Base-by-base conservation (phyloP, 2,113 vertebrate species). In the Tachysurus vachellii region DNA sequence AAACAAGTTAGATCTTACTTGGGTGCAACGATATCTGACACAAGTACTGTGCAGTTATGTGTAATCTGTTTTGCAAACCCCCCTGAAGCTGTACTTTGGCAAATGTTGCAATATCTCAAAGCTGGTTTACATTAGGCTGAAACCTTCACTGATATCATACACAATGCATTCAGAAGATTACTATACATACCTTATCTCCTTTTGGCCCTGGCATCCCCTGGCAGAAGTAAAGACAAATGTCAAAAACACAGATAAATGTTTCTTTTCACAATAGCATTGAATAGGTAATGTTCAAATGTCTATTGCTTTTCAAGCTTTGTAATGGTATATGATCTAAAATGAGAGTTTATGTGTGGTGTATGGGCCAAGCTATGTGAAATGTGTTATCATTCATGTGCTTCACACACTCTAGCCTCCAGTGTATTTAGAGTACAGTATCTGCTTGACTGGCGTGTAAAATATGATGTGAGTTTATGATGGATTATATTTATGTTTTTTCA, bases 191-290 rank as follows among this genome's bases (percentile, higher is more conserved):
- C 95, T 97, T 97, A 88, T 97, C 95, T 42, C 96, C 96, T 93
- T 97, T 96, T n/a, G 93, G 94, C 92, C 96, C 96, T 76, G 94
- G 94, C 88, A 94, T 92, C 89, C 96, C 96, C 96, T 97, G 84
- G 44, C 92, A 90, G 47, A 66, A 93, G 8, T 92, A 11, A 62
- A 91, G 71, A 77, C 89, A 87, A 79, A 90, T 86, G 56, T 42
- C 10, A 71, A 87, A 61, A 50, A 50, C 82, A 36, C 54, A 73
- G 80, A 81, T 57, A 57, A 80, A 73, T 56, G 64, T 70, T 62
- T 17, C 23, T 80, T 83, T 80, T 70, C 59, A 47, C 11, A 6
- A 13, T 14, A 75, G 7, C 9, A 64, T 71, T 26, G 1, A 73
- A 4, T 13, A 66, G n/a, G 36, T 47, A 64, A 53, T 62, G 62